phyloP scores from a whole-genome alignment of 1,140 invertebrate genomes.

The Triops cancriformis region DNA sequence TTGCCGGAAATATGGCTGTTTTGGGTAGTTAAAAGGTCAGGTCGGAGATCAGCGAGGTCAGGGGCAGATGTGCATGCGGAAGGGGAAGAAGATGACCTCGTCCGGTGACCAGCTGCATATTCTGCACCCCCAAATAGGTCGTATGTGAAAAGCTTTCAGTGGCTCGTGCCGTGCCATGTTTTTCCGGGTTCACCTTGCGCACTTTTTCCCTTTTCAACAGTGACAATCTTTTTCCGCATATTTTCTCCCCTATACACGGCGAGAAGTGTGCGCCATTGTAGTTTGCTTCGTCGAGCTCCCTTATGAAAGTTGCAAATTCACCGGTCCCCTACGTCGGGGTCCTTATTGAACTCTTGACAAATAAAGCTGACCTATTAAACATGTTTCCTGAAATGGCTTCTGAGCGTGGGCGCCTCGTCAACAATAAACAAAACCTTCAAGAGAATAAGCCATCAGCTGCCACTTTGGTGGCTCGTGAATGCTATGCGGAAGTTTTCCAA shows the following conservation, averaged over 20 bases:
- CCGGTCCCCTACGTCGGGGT: background rate
- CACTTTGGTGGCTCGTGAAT: background rate
- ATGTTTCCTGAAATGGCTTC: background rate
- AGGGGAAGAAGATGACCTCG: constrained; percentile 3
- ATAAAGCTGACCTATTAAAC: constrained; percentile 7
- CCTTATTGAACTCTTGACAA: constrained; percentile 1
- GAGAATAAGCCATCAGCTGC: background rate
- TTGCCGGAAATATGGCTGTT: background rate
- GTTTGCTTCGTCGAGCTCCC: background rate
- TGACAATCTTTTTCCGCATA: constrained; percentile 4
- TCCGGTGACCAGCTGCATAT: background rate
- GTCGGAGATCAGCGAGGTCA: background rate
- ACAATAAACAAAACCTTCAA: background rate
- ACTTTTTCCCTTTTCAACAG: background rate
- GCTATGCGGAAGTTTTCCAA: background rate
- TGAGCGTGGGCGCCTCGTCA: background rate
- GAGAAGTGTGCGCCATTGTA: background rate
- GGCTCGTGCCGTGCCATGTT: constrained; percentile 7
- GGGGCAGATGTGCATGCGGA: constrained; percentile 4
- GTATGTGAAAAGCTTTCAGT: constrained; percentile 4
- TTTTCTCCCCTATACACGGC: background rate
- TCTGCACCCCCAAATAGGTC: constrained; percentile 1
- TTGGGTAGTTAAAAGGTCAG: background rate
- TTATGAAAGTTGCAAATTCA: constrained; percentile 1
- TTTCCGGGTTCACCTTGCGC: constrained; percentile 12